Conservation (phyloP, 1,140 invertebrate genomes). For the Polyergus mexicanus region DNA sequence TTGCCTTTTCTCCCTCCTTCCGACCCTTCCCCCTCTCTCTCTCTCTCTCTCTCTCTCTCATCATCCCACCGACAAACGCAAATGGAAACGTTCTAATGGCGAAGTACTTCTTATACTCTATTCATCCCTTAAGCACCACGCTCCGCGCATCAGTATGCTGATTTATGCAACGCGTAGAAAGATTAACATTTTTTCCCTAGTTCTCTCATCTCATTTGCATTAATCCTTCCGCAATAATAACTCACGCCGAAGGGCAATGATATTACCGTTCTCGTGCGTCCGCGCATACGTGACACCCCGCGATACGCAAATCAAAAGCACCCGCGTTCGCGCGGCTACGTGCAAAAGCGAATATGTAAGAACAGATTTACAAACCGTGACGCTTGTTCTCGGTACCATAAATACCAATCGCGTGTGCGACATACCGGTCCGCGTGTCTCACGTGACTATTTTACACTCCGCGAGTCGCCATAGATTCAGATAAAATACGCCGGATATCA, state of each 20-base stretch:
- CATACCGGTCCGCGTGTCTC: constrained; percentile 28
- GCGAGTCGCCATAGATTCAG: constrained; percentile 20
- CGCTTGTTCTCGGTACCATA: constrained; percentile 57
- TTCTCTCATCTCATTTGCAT: constrained; percentile 65
- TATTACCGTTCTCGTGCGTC: constrained; percentile 37
- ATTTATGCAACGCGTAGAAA: constrained; percentile 48
- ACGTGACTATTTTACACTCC: constrained; percentile 47
- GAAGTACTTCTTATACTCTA: constrained; percentile 52
- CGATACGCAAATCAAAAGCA: background rate
- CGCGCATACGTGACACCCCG: background rate
- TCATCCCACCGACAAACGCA: constrained; percentile 28
- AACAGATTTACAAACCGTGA: constrained; percentile 54
- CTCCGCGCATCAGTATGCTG: constrained; percentile 43
- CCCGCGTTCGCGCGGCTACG: background rate
- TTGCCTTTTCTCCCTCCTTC: background rate
- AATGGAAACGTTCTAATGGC: constrained; percentile 51
- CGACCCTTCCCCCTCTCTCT: too few species aligned
- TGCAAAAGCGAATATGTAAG: constrained; percentile 40
- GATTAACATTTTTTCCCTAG: constrained; percentile 54
- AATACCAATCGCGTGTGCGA: constrained; percentile 68
- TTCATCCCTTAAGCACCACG: constrained; percentile 44
- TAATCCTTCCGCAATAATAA: constrained; percentile 66
- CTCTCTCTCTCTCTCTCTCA: too few species aligned
- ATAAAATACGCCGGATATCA: constrained; percentile 56
- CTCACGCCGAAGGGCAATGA: constrained; percentile 58